Conservation (phyloP, 2,113 vertebrate species). For the Siniperca chuatsi region DNA sequence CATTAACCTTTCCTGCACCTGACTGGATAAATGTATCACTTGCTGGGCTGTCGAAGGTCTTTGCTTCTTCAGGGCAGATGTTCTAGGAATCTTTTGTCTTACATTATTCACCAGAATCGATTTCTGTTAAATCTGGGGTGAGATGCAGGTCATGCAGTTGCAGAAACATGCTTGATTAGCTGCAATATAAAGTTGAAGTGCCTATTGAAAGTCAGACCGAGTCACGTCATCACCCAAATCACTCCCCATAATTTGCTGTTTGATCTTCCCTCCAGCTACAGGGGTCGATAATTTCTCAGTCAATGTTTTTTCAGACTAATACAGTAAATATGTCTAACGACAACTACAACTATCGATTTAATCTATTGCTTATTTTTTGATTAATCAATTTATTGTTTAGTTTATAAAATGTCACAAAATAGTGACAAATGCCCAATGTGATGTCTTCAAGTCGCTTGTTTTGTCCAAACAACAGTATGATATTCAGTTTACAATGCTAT, state of each 20-base stretch:
- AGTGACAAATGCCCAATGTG: not conserved
- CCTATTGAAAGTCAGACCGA: constrained; percentile 1
- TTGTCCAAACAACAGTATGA: not conserved
- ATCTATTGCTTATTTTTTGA: not conserved
- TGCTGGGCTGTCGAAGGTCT: constrained; percentile 1
- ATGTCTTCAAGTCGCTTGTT: not conserved
- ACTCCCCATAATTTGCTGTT: constrained; percentile 16
- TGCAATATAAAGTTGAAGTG: constrained; percentile 8
- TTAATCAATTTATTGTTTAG: no score
- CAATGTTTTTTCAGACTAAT: no score
- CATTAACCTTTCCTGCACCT: constrained; percentile 15
- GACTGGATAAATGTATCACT: constrained; percentile 3
- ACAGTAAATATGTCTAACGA: no score
- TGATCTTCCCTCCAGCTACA: not conserved
- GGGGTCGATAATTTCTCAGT: not conserved
- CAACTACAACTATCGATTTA: no score
- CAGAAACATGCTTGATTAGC: constrained; percentile 29
- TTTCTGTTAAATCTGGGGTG: constrained; percentile 23
- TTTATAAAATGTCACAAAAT: no score
- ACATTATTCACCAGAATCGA: constrained; percentile 25
- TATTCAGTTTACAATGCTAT: not conserved
- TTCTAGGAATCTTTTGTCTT: constrained; percentile 12
- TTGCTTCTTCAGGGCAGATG: constrained; percentile 20
- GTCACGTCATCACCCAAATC: constrained; percentile 9
- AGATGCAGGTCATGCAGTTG: constrained; percentile 12